Conservation (phyloP, 2,113 vertebrate genomes). For the Paratilapia polleni region DNA sequence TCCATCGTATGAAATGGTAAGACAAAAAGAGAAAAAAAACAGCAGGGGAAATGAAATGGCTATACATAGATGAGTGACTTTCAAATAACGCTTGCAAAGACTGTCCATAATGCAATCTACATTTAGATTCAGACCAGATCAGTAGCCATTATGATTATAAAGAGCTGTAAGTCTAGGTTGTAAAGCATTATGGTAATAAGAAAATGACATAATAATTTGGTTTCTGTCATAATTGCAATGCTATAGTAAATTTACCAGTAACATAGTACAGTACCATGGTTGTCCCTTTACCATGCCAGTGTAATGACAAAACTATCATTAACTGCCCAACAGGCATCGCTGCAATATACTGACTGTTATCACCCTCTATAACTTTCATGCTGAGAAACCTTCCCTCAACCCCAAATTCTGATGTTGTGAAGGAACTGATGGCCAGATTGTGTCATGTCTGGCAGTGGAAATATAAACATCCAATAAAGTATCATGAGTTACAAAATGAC, state of each 20-base stretch:
- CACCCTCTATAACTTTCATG: neutral
- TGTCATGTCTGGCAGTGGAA: neutral
- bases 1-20: neutral
- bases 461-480: neutral
- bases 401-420: neutral
- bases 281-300: neutral
- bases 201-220: neutral
- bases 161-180: neutral
- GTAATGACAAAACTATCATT: neutral
- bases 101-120: neutral
- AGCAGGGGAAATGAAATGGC: neutral
- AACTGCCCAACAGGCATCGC: neutral
- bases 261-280: neutral
- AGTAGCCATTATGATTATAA: neutral
- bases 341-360: neutral
- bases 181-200: neutral
- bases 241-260: neutral
- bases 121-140: constrained; percentile 6
- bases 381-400: neutral
- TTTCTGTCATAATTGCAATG: neutral
- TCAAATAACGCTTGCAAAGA: neutral
- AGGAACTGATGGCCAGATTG: neutral
- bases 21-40: neutral
- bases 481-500: neutral
- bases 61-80: neutral